Evolutionary conservation across 2,113 vertebrate species (phyloP).

Genomic region (Mus spicilegus): DNA sequence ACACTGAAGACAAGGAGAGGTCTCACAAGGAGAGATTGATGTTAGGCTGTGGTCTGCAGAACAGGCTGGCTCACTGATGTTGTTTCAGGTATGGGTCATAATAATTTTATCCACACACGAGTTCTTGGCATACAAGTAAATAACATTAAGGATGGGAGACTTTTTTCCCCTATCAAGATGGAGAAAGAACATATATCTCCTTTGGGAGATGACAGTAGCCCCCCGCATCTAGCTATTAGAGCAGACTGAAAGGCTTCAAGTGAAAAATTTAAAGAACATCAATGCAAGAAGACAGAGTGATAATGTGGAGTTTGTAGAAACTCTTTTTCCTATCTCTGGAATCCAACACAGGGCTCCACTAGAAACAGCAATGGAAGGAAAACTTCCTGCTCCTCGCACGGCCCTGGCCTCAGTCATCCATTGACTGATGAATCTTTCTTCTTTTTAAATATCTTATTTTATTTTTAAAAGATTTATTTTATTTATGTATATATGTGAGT

Average conservation of each 20-base stretch:
- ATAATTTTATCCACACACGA: not conserved
- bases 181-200: too few species aligned
- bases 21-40: not conserved
- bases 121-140: not conserved
- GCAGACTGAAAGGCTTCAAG: not conserved
- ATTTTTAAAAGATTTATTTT: not conserved
- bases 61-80: not conserved
- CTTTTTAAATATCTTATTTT: not conserved
- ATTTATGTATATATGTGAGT: not conserved
- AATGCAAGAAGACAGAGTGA: not conserved
- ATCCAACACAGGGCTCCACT: not conserved
- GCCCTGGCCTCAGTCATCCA: not conserved
- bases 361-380: not conserved
- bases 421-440: not conserved
- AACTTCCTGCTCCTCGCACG: not conserved
- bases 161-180: not conserved
- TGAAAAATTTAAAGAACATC: not conserved
- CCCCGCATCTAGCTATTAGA: not conserved
- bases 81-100: not conserved
- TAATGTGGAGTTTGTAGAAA: not conserved
- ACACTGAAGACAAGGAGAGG: not conserved
- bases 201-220: not conserved
- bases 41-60: not conserved
- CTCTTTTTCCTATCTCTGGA: not conserved
- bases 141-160: not conserved